Conservation (phyloP, 2,888 invertebrate genomes). For the Rhaphigaster nebulosa region DNA sequence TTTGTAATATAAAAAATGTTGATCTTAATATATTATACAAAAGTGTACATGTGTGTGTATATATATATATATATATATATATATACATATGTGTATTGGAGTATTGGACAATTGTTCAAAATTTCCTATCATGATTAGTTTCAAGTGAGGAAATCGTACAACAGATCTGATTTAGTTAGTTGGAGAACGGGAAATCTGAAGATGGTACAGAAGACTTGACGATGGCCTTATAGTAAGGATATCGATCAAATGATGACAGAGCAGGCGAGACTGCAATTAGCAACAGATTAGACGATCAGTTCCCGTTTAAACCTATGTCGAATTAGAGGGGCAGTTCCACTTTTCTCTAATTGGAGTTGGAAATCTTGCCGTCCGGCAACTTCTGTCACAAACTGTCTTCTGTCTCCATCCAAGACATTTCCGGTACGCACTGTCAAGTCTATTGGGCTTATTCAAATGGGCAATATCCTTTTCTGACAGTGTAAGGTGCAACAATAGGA, state of each 20-base stretch:
- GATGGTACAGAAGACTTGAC: background rate
- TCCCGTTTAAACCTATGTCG: background rate
- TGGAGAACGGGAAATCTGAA: background rate
- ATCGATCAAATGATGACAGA: slow-evolving; percentile 8
- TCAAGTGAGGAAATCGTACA: too few relatives aligned
- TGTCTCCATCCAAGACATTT: background rate
- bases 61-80: too few relatives aligned
- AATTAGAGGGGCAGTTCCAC: background rate
- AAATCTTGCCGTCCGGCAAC: slow-evolving; percentile 12
- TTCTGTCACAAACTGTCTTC: slow-evolving; percentile 2
- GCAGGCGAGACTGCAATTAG: background rate
- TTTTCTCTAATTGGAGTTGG: slow-evolving; percentile 45
- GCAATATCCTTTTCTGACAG: background rate
- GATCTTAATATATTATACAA: too few relatives aligned
- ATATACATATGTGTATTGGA: too few relatives aligned
- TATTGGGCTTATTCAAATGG: background rate
- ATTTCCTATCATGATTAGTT: too few relatives aligned
- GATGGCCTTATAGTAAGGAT: background rate
- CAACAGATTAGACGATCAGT: slow-evolving; percentile 24
- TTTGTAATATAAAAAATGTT: too few relatives aligned
- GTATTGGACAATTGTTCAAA: too few relatives aligned
- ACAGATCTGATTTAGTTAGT: background rate
- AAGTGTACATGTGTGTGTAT: too few relatives aligned
- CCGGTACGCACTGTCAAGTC: background rate
- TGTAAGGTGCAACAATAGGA: background rate